Evolutionary conservation across 2,888 invertebrate genomes (phyloP).

Genomic region (Cerastis leucographa): DNA sequence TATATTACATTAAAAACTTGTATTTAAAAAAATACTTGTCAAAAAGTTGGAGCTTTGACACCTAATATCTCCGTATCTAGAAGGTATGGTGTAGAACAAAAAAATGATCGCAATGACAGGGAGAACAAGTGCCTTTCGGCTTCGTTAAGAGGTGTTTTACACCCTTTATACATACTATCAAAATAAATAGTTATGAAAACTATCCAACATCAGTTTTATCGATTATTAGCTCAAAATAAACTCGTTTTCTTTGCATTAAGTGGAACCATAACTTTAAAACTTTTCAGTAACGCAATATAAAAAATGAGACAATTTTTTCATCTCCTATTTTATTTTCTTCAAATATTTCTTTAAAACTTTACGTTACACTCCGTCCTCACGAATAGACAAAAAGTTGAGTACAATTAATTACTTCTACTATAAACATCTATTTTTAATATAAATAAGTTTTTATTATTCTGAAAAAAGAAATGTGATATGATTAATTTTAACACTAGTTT

Average conservation of each 20-base stretch:
- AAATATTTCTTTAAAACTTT: not conserved
- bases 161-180: not conserved
- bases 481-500: conserved; percentile 61
- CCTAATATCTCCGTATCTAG: no score
- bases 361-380: not conserved
- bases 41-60: no score
- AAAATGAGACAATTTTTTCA: not conserved
- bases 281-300: not conserved
- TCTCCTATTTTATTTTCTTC: not conserved
- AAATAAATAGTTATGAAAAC: not conserved
- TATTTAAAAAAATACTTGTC: no score
- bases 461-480: conserved; percentile 69
- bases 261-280: not conserved
- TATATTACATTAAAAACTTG: no score
- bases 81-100: no score
- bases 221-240: not conserved
- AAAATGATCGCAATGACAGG: no score
- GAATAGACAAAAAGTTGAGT: conserved; percentile 45
- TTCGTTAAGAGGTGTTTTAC: no score
- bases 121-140: no score
- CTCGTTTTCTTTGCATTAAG: not conserved
- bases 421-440: conserved; percentile 22
- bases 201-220: not conserved
- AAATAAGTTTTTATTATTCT: conserved; percentile 40
- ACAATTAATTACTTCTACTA: conserved; percentile 62